Percentiles rank a stretch among this genome's conserved stretches.
Conservation (phyloP, 2,888 invertebrate genomes). For the Acronicta leporina region DNA sequence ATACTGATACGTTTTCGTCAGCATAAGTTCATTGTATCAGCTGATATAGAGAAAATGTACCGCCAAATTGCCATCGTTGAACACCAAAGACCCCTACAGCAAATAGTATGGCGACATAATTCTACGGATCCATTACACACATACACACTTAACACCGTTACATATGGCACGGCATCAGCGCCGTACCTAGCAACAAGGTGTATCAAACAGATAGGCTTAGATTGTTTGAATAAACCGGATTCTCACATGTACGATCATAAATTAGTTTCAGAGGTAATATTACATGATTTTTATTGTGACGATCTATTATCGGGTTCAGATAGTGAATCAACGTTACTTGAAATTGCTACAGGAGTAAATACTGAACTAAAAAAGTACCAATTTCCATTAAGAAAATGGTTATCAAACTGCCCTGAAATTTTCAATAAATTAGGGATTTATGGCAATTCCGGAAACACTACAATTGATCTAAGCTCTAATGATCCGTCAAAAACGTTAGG, state of each 20-base stretch:
- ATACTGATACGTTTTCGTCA: too few species aligned
- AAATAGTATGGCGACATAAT: conserved; percentile 7
- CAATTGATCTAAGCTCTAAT: not conserved
- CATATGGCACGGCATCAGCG: conserved; percentile 9
- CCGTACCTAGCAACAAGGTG: conserved; percentile 5
- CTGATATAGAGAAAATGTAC: conserved; percentile 9
- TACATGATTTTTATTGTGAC: conserved; percentile 10
- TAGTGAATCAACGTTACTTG: not conserved
- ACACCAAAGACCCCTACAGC: conserved; percentile 1
- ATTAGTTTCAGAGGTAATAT: not conserved
- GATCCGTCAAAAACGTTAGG: conserved; percentile 7
- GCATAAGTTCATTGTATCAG: not conserved
- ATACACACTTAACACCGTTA: not conserved
- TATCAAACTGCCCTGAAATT: not conserved
- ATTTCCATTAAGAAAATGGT: conserved; percentile 6
- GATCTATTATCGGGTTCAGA: conserved; percentile 6
- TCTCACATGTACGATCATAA: conserved; percentile 1
- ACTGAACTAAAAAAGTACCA: not conserved
- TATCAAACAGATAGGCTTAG: conserved; percentile 5
- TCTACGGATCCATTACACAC: not conserved
- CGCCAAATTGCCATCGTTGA: not conserved
- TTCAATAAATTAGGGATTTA: not conserved
- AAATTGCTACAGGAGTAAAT: conserved; percentile 1
- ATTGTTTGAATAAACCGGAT: not conserved
- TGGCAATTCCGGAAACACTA: not conserved